These are phyloP conservation scores for Halcyon chelicuti DNA, from an alignment of 2,797 vertebrate genomes.

Conservation along the genomic window DNA sequence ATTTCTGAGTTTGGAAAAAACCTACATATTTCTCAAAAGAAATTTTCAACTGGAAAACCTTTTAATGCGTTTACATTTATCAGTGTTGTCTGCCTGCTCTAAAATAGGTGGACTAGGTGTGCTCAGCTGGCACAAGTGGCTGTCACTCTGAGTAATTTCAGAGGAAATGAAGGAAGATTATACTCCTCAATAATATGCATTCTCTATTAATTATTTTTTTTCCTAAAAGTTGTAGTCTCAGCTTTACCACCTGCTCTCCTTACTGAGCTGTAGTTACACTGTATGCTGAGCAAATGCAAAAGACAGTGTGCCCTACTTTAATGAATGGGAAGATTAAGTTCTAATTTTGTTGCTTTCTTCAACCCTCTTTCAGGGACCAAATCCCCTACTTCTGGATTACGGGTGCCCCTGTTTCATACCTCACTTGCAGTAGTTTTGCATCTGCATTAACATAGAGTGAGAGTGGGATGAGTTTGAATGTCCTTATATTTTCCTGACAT, in stretches of 20 bases:
- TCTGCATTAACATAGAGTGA: neutral
- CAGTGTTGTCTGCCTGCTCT: neutral
- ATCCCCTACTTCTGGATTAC: neutral
- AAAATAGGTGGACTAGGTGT: neutral
- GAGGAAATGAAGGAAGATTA: neutral
- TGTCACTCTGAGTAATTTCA: neutral
- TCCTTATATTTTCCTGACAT: neutral
- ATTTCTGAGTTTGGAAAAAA: neutral
- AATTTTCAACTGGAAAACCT: neutral
- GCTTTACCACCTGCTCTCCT: neutral
- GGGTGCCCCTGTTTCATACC: neutral
- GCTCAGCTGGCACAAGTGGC: neutral
- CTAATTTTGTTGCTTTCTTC: neutral
- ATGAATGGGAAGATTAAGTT: neutral
- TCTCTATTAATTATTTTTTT: neutral
- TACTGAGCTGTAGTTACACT: neutral
- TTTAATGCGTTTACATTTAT: neutral
- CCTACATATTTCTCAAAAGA: neutral
- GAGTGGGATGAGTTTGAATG: neutral
- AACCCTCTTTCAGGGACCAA: neutral
- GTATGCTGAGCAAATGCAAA: neutral
- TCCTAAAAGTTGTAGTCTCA: neutral
- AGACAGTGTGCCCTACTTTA: neutral
- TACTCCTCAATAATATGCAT: neutral
- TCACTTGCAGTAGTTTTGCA: neutral